Base-by-base conservation (phyloP, 2,888 invertebrate species). In the Rhamnusium bicolor region DNA sequence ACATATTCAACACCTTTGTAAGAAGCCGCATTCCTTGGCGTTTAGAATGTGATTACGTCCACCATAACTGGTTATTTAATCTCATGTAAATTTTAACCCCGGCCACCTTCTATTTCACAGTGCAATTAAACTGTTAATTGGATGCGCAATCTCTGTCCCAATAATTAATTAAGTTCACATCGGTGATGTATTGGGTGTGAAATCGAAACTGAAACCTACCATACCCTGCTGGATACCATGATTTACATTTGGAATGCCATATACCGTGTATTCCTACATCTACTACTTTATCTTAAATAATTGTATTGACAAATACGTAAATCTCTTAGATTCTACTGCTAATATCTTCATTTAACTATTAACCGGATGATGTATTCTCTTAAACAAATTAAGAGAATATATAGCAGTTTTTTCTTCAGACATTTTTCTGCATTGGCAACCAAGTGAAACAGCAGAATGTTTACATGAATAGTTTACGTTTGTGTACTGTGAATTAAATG, bases 1-100 rank as follows among this genome's bases (percentile, higher is more conserved):
- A 85, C 84, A 81, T 84, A 85, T 85, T 86, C 85, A 86, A 85
- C 85, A 86, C 86, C 85, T 86, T 86, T 86, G 85, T 84, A 83
- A 73, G 79, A 81, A 84, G 82, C 85, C 86, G 85, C 85, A 85
- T 85, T 85, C 85, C 85, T 69, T 54, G n/a, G 56, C 75, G 76
- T 78, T 81, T 80, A 77, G 78, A 77, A 73, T 74, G 73, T 74
- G 71, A 71, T 16, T 51, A 5, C 51, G 24, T 18, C 61, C 24
- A n/a, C n/a, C 7, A 24, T 32, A 18, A 40, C 46, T 24, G 40
- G 54, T 16, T 32, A 10, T 56, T 63, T 61, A 51, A 29, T 54
- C n/a, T 10, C 16, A 0, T 49, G 21, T 18, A 32, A 27, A 19
- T 12, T 14, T 29, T 18, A 5, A 5, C 27, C 12, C 40, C 46